Evolutionary conservation across 2,888 invertebrate genomes (phyloP), one percentile per base, ranked within the genome.

Genomic region (Amblyteles armatorius): DNA sequence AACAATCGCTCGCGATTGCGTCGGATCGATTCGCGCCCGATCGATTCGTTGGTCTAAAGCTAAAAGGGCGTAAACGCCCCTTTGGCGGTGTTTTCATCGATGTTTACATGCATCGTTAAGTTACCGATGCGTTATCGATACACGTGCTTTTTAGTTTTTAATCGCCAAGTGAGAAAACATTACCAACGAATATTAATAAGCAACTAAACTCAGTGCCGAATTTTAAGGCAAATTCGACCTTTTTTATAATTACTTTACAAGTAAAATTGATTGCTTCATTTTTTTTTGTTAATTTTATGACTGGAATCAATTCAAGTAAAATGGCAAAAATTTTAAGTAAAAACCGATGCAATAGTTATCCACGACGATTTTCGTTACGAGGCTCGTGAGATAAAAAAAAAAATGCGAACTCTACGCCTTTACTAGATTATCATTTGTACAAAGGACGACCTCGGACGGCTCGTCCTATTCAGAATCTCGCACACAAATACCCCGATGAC

Each of bases 401-500:
- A 57, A 19, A 11, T 44, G 26, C 22, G 3, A 2, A 40, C 36
- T 55, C 19, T n/a, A 48, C 9, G 33, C 16, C 0, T 33, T 63
- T 29, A 29, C n/a, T 7, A 29, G n/a, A 16, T 63, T 29, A 29
- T 16, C 60, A 63, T 63, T 33, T 16, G 6, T 13, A 72, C 33
- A 36, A 36, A 72, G 19, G 71, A 72, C 52, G 55, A 73, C 33
- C 36, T 73, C 26, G 40, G 13, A 19, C 33, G 36, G 29, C 16
- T 44, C 48, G 73, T 74, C 22, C 72, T 22, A 73, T 73, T 63
- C n/a, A 48, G 60, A 22, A 29, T 13, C 26, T 19, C 36, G 6
- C 4, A 48, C 48, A 60, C 48, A 60, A 74, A 74, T 60, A 29
- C 26, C 11, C n/a, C 73, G 44, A 74, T 40, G 60, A 22, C 29